Evolutionary conservation across 1,140 invertebrate species (phyloP).

Genomic region (Drosophila melanogaster): DNA sequence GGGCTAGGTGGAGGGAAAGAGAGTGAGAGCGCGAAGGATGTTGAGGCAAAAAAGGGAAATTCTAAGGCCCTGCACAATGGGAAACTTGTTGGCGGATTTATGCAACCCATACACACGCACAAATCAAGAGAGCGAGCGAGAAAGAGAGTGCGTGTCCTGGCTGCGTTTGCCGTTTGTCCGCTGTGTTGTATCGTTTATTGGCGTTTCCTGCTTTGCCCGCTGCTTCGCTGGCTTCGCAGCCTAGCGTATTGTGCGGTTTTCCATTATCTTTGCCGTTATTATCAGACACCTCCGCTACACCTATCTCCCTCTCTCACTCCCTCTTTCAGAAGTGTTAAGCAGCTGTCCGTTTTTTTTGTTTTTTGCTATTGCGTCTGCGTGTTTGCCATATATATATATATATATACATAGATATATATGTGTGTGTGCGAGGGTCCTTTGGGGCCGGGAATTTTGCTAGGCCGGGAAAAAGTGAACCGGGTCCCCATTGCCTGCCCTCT

Average conservation of each 20-base stretch:
- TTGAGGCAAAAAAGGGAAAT: constrained; percentile 9
- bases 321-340: constrained; percentile 37
- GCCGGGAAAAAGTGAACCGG: constrained; percentile 38
- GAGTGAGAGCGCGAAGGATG: constrained; percentile 11
- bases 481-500: constrained; percentile 40
- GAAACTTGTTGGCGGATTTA: constrained; percentile 83
- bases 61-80: constrained; percentile 69
- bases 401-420: neutral
- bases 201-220: constrained; percentile 66
- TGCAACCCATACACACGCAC: constrained; percentile 62
- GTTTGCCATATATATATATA: constrained; percentile 32
- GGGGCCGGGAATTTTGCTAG: constrained; percentile 36
- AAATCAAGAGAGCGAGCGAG: constrained; percentile 7
- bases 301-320: constrained; percentile 11
- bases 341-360: constrained; percentile 37
- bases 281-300: constrained; percentile 42
- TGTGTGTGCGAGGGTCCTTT: constrained; percentile 9
- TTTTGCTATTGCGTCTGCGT: constrained; percentile 42
- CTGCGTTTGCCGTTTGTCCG: constrained; percentile 45
- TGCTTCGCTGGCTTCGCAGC: constrained; percentile 62
- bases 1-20: neutral
- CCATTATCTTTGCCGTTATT: constrained; percentile 57
- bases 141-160: constrained; percentile 16
- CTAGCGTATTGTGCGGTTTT: constrained; percentile 47
- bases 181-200: constrained; percentile 56